phyloP scores from a whole-genome alignment of 2,797 vertebrate species.

The Halcyon leucocephala region DNA sequence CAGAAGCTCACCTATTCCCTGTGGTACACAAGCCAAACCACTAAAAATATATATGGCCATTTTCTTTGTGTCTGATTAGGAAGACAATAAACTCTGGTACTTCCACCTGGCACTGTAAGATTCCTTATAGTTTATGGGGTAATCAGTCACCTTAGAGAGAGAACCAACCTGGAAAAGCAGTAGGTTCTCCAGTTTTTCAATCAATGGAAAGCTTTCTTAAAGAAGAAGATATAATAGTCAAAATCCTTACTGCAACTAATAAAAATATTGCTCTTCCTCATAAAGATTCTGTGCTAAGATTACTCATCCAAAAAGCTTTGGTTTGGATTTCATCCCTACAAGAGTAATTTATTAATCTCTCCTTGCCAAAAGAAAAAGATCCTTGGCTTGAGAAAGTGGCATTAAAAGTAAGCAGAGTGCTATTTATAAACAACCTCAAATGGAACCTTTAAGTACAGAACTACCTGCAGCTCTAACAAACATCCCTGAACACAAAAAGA shows the following conservation, averaged over 20 bases:
- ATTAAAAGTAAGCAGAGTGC: background rate
- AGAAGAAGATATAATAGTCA: background rate
- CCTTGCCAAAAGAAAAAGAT: slow-evolving; percentile 11
- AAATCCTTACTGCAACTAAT: background rate
- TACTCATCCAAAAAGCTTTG: background rate
- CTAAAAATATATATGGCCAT: background rate
- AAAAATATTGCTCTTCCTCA: background rate
- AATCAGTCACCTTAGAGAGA: background rate
- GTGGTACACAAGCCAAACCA: background rate
- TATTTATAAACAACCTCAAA: slow-evolving; percentile 53
- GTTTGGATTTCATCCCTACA: background rate
- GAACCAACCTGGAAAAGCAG: background rate
- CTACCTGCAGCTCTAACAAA: slow-evolving; percentile 41
- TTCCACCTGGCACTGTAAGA: background rate
- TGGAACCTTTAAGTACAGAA: background rate
- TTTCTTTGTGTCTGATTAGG: background rate
- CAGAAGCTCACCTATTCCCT: background rate
- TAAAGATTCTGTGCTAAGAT: background rate
- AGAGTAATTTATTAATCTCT: background rate
- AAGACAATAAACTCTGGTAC: background rate
- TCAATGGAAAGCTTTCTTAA: background rate
- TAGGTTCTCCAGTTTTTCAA: background rate
- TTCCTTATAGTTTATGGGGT: background rate
- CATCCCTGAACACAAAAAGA: slow-evolving; percentile 7
- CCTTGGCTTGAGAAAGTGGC: background rate